phyloP scores from a whole-genome alignment of 2,888 invertebrate genomes.

The Amphipoea oculea region DNA sequence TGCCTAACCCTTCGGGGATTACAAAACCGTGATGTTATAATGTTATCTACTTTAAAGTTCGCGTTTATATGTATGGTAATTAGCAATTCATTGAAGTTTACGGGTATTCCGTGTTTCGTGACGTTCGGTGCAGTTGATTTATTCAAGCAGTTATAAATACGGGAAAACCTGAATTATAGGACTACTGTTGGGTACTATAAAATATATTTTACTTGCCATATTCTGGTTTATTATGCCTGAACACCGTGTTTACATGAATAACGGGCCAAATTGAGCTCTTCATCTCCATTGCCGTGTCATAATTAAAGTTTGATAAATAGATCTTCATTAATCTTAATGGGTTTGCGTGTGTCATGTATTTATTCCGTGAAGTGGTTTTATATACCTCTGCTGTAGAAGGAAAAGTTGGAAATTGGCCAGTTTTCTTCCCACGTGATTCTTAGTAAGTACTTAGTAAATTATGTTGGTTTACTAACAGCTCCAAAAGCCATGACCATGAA shows the following conservation, averaged over 20 bases:
- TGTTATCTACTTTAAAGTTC: background rate
- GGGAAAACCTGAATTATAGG: constrained; percentile 32
- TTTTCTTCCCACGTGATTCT: background rate
- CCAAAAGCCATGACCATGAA: background rate
- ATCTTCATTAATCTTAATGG: constrained; percentile 31
- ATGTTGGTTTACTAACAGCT: background rate
- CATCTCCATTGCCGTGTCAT: constrained; percentile 46
- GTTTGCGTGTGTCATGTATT: constrained; percentile 28
- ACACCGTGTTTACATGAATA: constrained; percentile 41
- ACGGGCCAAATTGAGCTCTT: constrained; percentile 40
- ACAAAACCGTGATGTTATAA: background rate
- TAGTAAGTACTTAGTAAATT: background rate
- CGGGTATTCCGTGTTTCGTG: constrained; percentile 25
- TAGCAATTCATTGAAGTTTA: constrained; percentile 40
- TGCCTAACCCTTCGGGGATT: background rate
- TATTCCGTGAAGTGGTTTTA: constrained; percentile 20
- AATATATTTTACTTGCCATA: constrained; percentile 27
- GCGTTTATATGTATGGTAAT: constrained; percentile 12
- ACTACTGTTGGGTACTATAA: constrained; percentile 16
- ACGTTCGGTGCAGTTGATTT: constrained; percentile 25
- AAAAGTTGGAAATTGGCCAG: background rate
- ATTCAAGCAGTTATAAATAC: constrained; percentile 20
- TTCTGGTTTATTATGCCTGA: constrained; percentile 47
- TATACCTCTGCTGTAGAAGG: background rate
- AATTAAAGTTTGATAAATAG: constrained; percentile 47